Evolutionary conservation across 2,888 invertebrate species (phyloP), one percentile per base, ranked within the genome.

Genomic region (Harpagoxenus sublaevis): DNA sequence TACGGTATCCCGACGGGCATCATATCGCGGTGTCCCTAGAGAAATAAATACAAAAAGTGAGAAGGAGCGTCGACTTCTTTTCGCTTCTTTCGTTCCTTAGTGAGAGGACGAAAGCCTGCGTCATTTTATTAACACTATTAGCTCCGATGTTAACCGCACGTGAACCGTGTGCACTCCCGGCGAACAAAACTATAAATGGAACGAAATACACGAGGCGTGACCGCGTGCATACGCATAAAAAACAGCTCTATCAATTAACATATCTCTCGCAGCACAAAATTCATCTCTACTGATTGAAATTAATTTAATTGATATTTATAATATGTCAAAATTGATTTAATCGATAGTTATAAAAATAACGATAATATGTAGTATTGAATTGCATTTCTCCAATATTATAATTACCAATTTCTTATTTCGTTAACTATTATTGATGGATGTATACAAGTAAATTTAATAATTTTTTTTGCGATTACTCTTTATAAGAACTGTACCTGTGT

Each of bases 71-170:
- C 55, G 55, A 75, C 71, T 45, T 39, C 74, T 84, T 66, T 79
- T 84, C 53, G 3, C 51, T 28, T 62, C n/a, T 5, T 63, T 51
- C 39, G 39, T 35, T 48, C n/a, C 48, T 62, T 15, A 0, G 35
- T 5, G 78, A 68, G 71, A 81, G 35, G 70, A 79, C 57, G 60
- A 60, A 70, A 79, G 15, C 48, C 78, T 23, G 45, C 57, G 79
- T 71, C 71, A 81, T 81, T 70, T 81, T 81, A 60, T 81, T 81
- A 81, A 81, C 79, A 71, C 79, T 71, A 81, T 81, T 81, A 81
- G 79, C 71, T 60, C 10, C 57, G 48, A 71, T 71, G 71, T 71
- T 81, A 71, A 57, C 78, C 31, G 53, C 53, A 66, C 23, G 55
- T 55, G 78, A 78, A 35, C 77, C 28, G 42, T 55, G 42, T n/a